Evolutionary conservation across 2,113 vertebrate genomes (phyloP).

Genomic region (Peucedramus taeniatus): DNA sequence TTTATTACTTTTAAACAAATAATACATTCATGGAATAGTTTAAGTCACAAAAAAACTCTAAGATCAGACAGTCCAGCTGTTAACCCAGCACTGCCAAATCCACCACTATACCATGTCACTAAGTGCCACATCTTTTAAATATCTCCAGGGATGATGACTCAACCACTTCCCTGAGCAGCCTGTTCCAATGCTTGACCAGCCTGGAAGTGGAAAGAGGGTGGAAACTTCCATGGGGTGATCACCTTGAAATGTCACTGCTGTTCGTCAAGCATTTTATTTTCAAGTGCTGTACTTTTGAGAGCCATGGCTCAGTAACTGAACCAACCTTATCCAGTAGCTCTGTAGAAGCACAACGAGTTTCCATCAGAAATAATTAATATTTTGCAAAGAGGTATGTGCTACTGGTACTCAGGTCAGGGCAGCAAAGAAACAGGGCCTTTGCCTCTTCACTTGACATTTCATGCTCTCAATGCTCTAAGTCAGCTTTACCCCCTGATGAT

Average conservation of each 20-base stretch:
- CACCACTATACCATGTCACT: background rate
- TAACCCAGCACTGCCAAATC: background rate
- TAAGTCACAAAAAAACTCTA: background rate
- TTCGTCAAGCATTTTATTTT: background rate
- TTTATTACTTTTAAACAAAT: slow-evolving; percentile 3
- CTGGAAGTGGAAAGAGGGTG: background rate
- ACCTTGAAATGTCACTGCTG: background rate
- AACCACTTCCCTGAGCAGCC: background rate
- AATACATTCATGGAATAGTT: background rate
- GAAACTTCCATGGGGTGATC: background rate
- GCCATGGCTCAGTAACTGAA: background rate
- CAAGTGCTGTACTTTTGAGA: background rate
- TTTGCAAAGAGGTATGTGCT: background rate
- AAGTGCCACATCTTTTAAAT: background rate
- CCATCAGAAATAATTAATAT: background rate
- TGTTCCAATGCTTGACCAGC: background rate
- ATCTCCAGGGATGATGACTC: background rate
- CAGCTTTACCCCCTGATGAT: background rate
- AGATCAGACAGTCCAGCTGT: background rate
- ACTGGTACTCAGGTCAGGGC: background rate
- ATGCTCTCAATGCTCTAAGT: background rate
- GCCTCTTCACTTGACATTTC: background rate
- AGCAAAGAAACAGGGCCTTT: background rate
- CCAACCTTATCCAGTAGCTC: background rate
- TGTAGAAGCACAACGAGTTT: background rate